These are phyloP conservation scores for Metallyticus violacea DNA, from an alignment of 2,888 invertebrate genomes.

Conservation along the genomic window DNA sequence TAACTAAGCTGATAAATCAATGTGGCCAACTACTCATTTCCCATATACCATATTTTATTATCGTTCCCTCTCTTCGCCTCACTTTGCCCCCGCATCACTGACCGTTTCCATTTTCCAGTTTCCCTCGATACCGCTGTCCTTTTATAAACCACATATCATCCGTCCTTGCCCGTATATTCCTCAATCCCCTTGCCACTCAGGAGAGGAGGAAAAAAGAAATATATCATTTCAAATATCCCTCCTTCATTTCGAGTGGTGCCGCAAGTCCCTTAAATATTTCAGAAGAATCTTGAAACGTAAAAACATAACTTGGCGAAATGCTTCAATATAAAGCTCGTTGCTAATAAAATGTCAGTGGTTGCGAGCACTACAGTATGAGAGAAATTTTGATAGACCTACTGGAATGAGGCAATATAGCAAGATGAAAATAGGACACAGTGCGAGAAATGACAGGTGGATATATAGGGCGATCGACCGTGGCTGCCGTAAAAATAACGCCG, in stretches of 20 bases:
- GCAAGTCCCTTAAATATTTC: background rate
- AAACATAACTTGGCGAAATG: background rate
- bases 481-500: background rate
- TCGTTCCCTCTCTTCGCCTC: background rate
- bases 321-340: background rate
- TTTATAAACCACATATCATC: slow-evolving; percentile 4
- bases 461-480: background rate
- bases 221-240: slow-evolving; percentile 13
- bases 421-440: background rate
- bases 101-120: background rate
- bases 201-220: background rate
- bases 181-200: slow-evolving; percentile 3
- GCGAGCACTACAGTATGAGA: background rate
- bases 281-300: background rate
- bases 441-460: background rate
- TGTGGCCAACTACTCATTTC: slow-evolving; percentile 6
- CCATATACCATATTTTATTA: slow-evolving; percentile 17
- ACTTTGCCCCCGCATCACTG: background rate
- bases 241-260: background rate
- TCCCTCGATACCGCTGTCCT: background rate
- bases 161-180: background rate
- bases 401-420: too few relatives aligned
- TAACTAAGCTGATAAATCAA: slow-evolving; percentile 28
- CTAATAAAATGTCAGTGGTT: slow-evolving; percentile 4
- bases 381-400: too few relatives aligned